Base-by-base conservation (phyloP, 2,797 vertebrate genomes). In the Heliangelus exortis region DNA sequence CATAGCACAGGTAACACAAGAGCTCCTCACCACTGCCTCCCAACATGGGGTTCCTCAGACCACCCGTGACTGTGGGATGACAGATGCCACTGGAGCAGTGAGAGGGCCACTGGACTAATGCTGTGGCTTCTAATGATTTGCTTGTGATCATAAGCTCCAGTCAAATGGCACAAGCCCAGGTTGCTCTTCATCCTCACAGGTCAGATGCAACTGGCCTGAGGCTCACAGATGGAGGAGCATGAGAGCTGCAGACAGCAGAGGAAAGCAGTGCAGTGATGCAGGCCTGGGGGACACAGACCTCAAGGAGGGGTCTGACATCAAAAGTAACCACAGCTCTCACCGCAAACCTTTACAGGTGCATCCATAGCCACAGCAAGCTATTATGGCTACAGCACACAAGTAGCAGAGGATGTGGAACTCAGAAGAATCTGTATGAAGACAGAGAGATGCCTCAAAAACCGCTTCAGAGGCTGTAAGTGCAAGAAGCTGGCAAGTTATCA, bases 281-380 rank as follows among this genome's bases (percentile, higher is more conserved):
- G 26, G 48, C 20, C 39, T 31, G 7, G 0, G 1, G 57, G 71
- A 61, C 4, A 15, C 11, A 26, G 43, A 12, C 25, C 54, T 68
- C 0, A 0, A 67, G n/a, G 29, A 79, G 19, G 14, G 28, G 48
- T 6, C 2, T 33, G 19, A 51, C 21, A 39, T 8, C 31, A 33
- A 48, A 51, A 58, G 28, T 47, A 47, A 66, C 4, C 54, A 39
- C 62, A 78, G 41, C 39, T 84, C 77, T 71, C 66, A n/a, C 23
- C 45, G 14, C 26, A 19, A 5, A 5, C 41, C 13, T 13, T 59
- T 1, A 48, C 8, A 19, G 39, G 25, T 6, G 9, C 3, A 19
- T 10, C 7, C 18, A 36, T 0, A 54, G 51, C 31, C 74, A 50
- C 33, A 4, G 3, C 50, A 53, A 79, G n/a, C n/a, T 45, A 8